Evolutionary conservation across 2,888 invertebrate genomes (phyloP).

Genomic region (Hypselothyrea guttata): DNA sequence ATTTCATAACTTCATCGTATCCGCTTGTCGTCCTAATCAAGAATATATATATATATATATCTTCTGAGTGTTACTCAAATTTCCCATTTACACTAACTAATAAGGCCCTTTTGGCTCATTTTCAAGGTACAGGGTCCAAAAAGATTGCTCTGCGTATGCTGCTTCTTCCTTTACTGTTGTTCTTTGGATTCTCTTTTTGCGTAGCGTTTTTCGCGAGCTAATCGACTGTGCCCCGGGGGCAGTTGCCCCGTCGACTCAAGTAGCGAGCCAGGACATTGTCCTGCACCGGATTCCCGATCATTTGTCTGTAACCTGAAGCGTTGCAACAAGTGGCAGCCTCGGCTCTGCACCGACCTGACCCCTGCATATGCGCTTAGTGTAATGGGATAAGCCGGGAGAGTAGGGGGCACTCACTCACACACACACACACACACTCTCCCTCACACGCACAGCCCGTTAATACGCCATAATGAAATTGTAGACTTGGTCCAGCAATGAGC

Average conservation of each 20-base stretch:
- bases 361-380: slow-evolving; percentile 60
- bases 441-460: slow-evolving; percentile 23
- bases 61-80: no score
- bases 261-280: slow-evolving; percentile 53
- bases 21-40: no score
- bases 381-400: slow-evolving; percentile 68
- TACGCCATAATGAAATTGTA: slow-evolving; percentile 69
- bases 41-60: no score
- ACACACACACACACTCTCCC: slow-evolving; percentile 15
- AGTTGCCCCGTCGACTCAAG: slow-evolving; percentile 38
- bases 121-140: no score
- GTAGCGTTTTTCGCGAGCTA: slow-evolving; percentile 18
- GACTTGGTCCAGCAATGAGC: slow-evolving; percentile 61
- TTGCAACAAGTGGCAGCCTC: slow-evolving; percentile 39
- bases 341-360: slow-evolving; percentile 10
- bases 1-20: no score
- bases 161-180: no score
- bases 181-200: slow-evolving; percentile 3
- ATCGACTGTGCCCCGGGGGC: neutral
- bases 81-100: no score
- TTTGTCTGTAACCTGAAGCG: slow-evolving; percentile 59
- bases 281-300: slow-evolving; percentile 24
- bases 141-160: no score
- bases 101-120: no score
- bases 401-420: slow-evolving; percentile 26